phyloP scores from a whole-genome alignment of 2,888 invertebrate genomes.

The Nomada ruficornis region DNA sequence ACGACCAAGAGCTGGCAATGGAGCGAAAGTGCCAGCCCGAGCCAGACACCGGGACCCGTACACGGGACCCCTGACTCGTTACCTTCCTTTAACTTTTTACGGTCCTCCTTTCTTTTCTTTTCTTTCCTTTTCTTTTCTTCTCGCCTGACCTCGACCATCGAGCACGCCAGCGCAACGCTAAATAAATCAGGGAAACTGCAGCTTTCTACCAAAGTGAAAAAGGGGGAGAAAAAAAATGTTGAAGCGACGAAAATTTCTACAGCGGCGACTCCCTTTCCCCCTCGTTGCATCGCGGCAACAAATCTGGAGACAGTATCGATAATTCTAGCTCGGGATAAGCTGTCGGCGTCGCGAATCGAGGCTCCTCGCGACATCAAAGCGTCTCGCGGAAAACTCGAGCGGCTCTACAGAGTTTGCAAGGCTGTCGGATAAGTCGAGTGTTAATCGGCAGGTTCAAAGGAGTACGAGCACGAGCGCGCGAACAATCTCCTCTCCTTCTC shows the following conservation, averaged over 20 bases:
- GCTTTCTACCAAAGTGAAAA: not conserved
- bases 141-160: constrained; percentile 13
- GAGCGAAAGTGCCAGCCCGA: constrained; percentile 72
- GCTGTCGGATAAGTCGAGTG: constrained; percentile 55
- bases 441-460: constrained; percentile 59
- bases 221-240: not conserved
- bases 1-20: constrained; percentile 49
- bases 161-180: not conserved
- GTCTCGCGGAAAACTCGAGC: constrained; percentile 33
- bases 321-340: constrained; percentile 18
- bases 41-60: constrained; percentile 78
- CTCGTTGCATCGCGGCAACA: too few species aligned
- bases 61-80: constrained; percentile 68
- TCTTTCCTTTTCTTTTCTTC: too few species aligned
- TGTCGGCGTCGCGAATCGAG: not conserved
- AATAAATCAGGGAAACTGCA: not conserved
- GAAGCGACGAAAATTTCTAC: not conserved
- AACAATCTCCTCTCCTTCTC: constrained; percentile 4
- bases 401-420: constrained; percentile 41
- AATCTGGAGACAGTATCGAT: constrained; percentile 18
- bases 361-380: constrained; percentile 26
- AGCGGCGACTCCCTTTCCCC: too few species aligned
- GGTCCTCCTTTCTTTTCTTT: not conserved
- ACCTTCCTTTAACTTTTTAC: constrained; percentile 44
- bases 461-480: constrained; percentile 11